These are phyloP conservation scores for Drepana arcuata DNA, from an alignment of 1,140 invertebrate genomes.

Conservation along the genomic window DNA sequence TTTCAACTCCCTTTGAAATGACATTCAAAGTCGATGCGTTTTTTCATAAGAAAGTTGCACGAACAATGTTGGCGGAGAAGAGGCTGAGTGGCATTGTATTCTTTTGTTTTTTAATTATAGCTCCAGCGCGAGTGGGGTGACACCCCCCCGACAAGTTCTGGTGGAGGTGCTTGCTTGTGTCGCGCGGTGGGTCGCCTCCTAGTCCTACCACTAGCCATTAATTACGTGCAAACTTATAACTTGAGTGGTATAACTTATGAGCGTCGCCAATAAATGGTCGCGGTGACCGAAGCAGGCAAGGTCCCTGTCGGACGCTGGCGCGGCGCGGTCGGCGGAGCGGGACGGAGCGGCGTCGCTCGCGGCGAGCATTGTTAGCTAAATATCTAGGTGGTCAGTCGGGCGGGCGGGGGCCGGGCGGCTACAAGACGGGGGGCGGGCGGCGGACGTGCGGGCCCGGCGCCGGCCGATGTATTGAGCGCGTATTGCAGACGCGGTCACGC, in stretches of 20 bases:
- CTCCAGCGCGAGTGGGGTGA: constrained; percentile 42
- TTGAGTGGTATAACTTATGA: constrained; percentile 72
- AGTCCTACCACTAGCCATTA: constrained; percentile 63
- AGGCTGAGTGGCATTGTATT: constrained; percentile 67
- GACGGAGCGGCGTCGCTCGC: constrained; percentile 37
- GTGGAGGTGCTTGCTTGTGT: constrained; percentile 67
- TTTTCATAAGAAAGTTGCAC: constrained; percentile 34
- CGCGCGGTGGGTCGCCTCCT: constrained; percentile 54
- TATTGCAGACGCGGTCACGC: constrained; percentile 70
- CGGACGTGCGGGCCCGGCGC: constrained; percentile 66
- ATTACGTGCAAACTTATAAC: constrained; percentile 71
- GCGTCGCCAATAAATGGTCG: constrained; percentile 73
- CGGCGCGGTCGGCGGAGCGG: constrained; percentile 28
- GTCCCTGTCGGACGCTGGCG: constrained; percentile 31
- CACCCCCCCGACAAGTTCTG: constrained; percentile 38
- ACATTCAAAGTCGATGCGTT: constrained; percentile 37
- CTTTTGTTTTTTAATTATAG: constrained; percentile 72
- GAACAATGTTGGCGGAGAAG: constrained; percentile 39
- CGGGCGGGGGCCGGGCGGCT: constrained; percentile 39
- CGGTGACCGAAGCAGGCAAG: constrained; percentile 63
- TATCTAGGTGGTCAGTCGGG: constrained; percentile 67
- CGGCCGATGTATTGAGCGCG: constrained; percentile 72
- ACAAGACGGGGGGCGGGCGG: constrained; percentile 39
- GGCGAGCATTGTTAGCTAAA: constrained; percentile 68
- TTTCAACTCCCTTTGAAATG: constrained; percentile 18